Evolutionary conservation across 2,888 invertebrate species (phyloP), one percentile per base, ranked within the genome.

Genomic region (Drosophila multiciliata): DNA sequence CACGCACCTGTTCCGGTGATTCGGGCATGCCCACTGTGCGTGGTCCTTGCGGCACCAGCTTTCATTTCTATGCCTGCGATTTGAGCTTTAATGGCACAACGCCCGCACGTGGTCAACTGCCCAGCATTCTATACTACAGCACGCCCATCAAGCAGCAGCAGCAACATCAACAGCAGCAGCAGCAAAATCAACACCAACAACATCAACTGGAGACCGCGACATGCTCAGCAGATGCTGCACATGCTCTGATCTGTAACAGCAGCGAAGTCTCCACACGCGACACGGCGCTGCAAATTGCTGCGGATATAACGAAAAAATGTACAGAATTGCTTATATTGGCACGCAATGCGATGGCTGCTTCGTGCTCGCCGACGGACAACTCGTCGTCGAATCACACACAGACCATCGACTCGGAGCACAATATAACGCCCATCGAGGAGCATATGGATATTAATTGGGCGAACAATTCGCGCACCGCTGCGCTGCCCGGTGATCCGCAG

Each of bases 31-130:
- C 96, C 36, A 95, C 96, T 5, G 96, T 99, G 12, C 97, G 97
- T 89, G 98, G 99, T 9, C 97, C 98, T 0, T 99, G 99, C 93
- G 98, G 98, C 53, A 97, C 97, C 8, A 96, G 96, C 2, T 99
- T 99, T 93, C 95, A 96, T 54, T 99, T 98, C 92, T 96, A 96
- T 35, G 96, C 98, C 1, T 98, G 98, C 92, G 97, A 98, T 15
- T 94, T 99, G 52, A 98, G 98, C 92, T 97, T 97, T 92, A 99
- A 99, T 92, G 99, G 99, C n/a, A 99, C 99, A 1, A 98, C 98
- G 9, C 95, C 98, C 75, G 96, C 97, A 0, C 95, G 99, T 62
- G 99, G 99, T 12, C 99, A 99, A 94, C 96, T 99, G 89, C 99
- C 99, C 0, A 96, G 97, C 89, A 95, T 99, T 55, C 94, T 99